Evolutionary conservation across 1,140 invertebrate genomes (phyloP).

Genomic region (Stegodyphus dumicola): DNA sequence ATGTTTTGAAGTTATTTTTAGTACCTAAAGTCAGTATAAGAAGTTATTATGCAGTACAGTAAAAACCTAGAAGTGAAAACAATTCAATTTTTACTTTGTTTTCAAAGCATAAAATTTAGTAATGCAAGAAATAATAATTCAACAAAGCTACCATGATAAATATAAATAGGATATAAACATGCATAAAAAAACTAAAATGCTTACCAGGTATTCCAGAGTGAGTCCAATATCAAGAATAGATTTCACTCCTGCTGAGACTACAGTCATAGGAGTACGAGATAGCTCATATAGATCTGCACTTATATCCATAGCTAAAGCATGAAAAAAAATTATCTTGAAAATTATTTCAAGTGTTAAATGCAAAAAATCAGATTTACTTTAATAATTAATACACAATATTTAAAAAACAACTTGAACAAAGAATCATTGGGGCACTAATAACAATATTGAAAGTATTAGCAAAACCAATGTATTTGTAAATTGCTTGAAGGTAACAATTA

Average conservation of each 20-base stretch:
- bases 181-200: constrained; percentile 69
- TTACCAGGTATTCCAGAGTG: constrained; percentile 96
- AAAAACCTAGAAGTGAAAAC: no score
- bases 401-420: not conserved
- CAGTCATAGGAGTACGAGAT: constrained; percentile 84
- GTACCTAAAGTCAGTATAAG: no score
- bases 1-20: no score
- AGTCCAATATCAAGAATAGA: constrained; percentile 95
- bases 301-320: constrained; percentile 79
- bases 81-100: no score
- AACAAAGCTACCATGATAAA: not conserved
- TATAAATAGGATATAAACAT: not conserved
- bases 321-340: not conserved
- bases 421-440: no score
- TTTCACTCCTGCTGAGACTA: constrained; percentile 96
- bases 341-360: not conserved
- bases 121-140: no score
- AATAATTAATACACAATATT: not conserved
- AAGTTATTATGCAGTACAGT: no score
- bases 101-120: no score
- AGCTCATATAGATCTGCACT: constrained; percentile 95
- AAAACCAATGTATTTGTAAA: no score
- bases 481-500: no score
- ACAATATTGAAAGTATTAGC: no score
- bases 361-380: not conserved